Base-by-base conservation (phyloP, 2,888 invertebrate genomes). In the Malacosoma neustria region DNA sequence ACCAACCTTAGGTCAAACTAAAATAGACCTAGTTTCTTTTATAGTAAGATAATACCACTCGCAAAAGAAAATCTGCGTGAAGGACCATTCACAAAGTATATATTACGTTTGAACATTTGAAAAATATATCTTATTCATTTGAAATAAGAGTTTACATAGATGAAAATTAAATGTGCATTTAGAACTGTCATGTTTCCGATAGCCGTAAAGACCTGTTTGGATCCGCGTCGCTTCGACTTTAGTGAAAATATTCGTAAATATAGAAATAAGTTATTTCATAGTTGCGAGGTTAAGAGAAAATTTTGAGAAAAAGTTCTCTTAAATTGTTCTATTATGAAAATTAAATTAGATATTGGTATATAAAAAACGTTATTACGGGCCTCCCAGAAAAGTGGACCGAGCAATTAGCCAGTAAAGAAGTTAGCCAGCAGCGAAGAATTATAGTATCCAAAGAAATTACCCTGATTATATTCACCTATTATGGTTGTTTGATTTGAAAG, bases 201-300 rank as follows among this genome's bases (percentile, higher is more conserved):
- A 38, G 40, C 41, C 39, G 44, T 34, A 37, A 40, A 42, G 44
- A 46, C 49, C 46, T 54, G 49, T 51, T 56, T 55, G 50, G 50
- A 49, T 48, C 45, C 51, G 45, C 46, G 41, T 38, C 38, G 41
- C 45, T 49, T 51, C 49, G 51, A 51, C 53, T 56, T 52, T 52
- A 39, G 48, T 39, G 46, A 41, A 49, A 52, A 54, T 54, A 47
- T 38, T 43, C 22, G 7, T 22, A 22, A 22, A 22, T 22, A 22
- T 9, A 22, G 22, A 22, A 22, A 22, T 22, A 22, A 22, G 7
- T 2, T 22, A 5, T 22, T 22, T 3, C 3, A n/a, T n/a, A n/a
- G n/a, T n/a, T n/a, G n/a, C n/a, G n/a, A n/a, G n/a, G n/a, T n/a
- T n/a, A n/a, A n/a, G n/a, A n/a, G n/a, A n/a, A n/a, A n/a, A 41